phyloP scores from a whole-genome alignment of 1,140 invertebrate species.

The Bathynomus jamesi region DNA sequence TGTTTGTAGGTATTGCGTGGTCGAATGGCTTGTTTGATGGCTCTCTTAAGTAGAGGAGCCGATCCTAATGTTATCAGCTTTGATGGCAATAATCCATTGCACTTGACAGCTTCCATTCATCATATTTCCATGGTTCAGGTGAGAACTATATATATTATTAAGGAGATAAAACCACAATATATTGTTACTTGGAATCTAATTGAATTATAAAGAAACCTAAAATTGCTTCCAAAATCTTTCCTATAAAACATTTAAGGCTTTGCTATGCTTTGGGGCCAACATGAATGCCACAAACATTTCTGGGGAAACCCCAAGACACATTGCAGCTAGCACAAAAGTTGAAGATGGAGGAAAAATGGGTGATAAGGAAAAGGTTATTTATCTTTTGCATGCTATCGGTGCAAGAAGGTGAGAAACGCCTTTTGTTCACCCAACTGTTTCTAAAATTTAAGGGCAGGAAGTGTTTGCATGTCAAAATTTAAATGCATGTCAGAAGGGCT shows the following conservation, averaged over 20 bases:
- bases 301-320: constrained; percentile 55
- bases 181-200: no score
- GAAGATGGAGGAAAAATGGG: constrained; percentile 40
- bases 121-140: constrained; percentile 32
- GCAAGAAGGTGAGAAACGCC: constrained; percentile 61
- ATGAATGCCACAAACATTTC: constrained; percentile 62
- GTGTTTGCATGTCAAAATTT: no score
- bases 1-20: constrained; percentile 37
- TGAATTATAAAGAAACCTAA: no score
- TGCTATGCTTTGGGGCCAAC: constrained; percentile 85
- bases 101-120: constrained; percentile 40
- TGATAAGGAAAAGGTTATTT: constrained; percentile 57
- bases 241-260: constrained; percentile 41
- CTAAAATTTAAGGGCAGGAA: neutral
- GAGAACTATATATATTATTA: neutral
- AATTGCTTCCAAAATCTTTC: neutral
- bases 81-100: constrained; percentile 46
- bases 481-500: no score
- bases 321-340: constrained; percentile 47
- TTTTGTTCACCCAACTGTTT: neutral
- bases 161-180: no score
- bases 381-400: constrained; percentile 73
- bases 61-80: constrained; percentile 43
- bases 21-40: constrained; percentile 44
- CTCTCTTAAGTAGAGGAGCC: constrained; percentile 42